Conservation (phyloP, 2,797 vertebrate genomes). For the Sebastes trivittatus region DNA sequence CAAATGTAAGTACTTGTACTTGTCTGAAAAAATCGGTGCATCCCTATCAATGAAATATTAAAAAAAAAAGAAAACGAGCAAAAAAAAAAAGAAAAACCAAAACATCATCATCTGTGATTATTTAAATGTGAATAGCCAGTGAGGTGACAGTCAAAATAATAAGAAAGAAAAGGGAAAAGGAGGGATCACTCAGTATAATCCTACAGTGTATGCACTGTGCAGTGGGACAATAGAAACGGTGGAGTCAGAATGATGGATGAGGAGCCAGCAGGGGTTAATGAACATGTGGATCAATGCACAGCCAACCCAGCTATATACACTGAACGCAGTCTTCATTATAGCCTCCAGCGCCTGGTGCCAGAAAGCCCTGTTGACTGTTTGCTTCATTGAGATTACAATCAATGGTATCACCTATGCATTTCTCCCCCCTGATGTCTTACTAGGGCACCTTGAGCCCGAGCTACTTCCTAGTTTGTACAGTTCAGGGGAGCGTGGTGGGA, state of each 20-base stretch:
- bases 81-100: too few relatives aligned
- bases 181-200: constrained; percentile 1
- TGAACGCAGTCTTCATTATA: constrained; percentile 50
- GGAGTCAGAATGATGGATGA: constrained; percentile 73
- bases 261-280: constrained; percentile 70
- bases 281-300: constrained; percentile 61
- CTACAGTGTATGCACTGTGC: constrained; percentile 8
- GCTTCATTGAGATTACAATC: constrained; percentile 59
- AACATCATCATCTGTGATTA: neutral
- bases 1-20: too few relatives aligned
- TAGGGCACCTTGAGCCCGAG: constrained; percentile 18
- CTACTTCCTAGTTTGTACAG: neutral
- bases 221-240: constrained; percentile 43
- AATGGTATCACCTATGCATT: constrained; percentile 43
- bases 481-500: constrained; percentile 8
- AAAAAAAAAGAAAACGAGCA: neutral
- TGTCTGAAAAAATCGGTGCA: too few relatives aligned
- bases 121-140: neutral
- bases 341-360: constrained; percentile 35
- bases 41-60: neutral
- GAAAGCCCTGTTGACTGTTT: constrained; percentile 56
- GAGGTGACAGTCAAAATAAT: neutral
- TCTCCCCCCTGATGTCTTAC: constrained; percentile 38
- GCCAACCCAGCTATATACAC: constrained; percentile 42
- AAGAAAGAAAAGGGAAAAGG: neutral